These are phyloP conservation scores for Drosophila navojoa DNA, from an alignment of 1,140 invertebrate genomes.

Conservation along the genomic window DNA sequence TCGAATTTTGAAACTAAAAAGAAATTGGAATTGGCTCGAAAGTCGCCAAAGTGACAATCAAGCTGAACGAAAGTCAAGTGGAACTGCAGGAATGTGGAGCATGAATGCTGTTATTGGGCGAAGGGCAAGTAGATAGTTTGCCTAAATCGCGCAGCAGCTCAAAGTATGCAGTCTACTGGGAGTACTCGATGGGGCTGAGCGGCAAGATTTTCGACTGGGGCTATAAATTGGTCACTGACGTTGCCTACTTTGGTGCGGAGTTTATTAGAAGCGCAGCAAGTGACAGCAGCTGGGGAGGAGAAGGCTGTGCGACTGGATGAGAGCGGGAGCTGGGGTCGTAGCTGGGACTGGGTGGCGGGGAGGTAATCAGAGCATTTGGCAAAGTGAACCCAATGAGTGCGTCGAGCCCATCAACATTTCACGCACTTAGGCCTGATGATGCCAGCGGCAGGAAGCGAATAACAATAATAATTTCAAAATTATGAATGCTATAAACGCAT, in stretches of 20 bases:
- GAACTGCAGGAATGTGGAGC: no score
- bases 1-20: not conserved
- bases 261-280: constrained; percentile 20
- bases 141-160: not conserved
- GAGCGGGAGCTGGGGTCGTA: not conserved
- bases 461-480: constrained; percentile 81
- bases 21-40: no score
- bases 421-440: constrained; percentile 70
- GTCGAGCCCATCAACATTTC: constrained; percentile 31
- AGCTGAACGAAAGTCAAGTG: no score
- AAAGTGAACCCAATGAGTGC: constrained; percentile 14
- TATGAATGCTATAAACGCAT: constrained; percentile 81
- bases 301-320: no score
- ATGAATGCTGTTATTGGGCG: no score
- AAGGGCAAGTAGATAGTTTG: no score
- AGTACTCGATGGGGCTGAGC: not conserved
- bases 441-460: constrained; percentile 46
- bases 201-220: not conserved
- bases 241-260: constrained; percentile 41
- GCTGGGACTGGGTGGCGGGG: no score
- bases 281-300: constrained; percentile 19
- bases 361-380: constrained; percentile 45
- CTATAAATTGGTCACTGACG: constrained; percentile 38
- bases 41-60: no score
- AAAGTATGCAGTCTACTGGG: not conserved